Base-by-base conservation (phyloP, 2,113 vertebrate species). In the Muntiacus muntjak region DNA sequence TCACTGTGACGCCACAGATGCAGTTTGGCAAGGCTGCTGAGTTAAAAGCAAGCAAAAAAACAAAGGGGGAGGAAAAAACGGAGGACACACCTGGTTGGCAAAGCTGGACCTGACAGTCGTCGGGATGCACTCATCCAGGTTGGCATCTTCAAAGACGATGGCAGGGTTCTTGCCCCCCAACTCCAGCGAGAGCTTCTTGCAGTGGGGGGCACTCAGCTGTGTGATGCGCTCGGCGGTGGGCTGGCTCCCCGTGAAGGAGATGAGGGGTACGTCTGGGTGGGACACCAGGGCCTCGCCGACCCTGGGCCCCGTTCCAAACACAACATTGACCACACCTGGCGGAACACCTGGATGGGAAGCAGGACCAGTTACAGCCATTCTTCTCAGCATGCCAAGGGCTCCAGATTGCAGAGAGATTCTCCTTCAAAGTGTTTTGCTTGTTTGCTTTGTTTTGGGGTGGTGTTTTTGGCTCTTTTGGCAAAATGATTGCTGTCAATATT, bases 121-220 rank as follows among this genome's bases (percentile, higher is more conserved):
- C 54, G 99, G 98, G 57, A 99, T 98, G 91, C 99, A 99, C 7
- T 99, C 99, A 15, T 99, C 99, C 97, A 99, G 97, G 98, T 99
- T 98, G 0, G 99, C 99, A 19, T 99, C 99, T 0, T 99, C 99
- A 13, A 99, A 99, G 87, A 99, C 14, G 17, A 99, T 98, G 0
- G 99, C 99, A 0, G 99, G 99, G 94, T 99, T 99, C 98, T 99
- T 99, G 47, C 99, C 99, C 3, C 99, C 99, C 43, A 99, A 99
- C 97, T 99, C 99, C 97, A 99, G 92, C 0, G 99, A 99, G n/a
- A 99, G 99, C 78, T 99, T 99, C 98, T 99, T 99, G 97, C 99
- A 99, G 97, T 99, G 98, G 0, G 99, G 99, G 54, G 99, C 99
- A 2, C 99, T 99, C 9, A 98, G 99, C 98, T 99, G 99, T 0